Base-by-base conservation (phyloP, 2,797 vertebrate species). In the Xerus rutilus region DNA sequence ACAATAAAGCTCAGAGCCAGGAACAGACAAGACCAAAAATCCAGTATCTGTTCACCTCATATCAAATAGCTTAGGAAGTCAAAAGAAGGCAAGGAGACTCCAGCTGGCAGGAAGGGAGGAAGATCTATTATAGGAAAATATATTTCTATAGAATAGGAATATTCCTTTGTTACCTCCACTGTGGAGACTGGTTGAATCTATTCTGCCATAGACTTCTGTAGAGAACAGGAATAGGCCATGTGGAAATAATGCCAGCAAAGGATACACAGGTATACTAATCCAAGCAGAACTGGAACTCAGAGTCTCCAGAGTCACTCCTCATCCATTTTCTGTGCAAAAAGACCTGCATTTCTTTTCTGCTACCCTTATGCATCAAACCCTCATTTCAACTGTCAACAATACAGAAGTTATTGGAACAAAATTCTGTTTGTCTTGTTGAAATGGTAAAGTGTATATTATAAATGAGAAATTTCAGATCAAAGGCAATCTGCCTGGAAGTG, bases 381-480 rank as follows among this genome's bases (percentile, higher is more conserved):
- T 86, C 94, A 85, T 62, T 74, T 59, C 28, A 95, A 91, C 73
- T 30, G 57, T 96, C 96, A 97, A 86, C 95, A 88, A 87, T 78
- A 95, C 35, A 96, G 62, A 92, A 86, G 59, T 28, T 83, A 98
- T 79, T 90, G 78, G 91, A 97, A 97, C 69, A 95, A 91, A 97
- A 98, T 77, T 87, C 76, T 49, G 87, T 85, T 95, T 87, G 76
- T 93, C 90, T 98, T 96, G 78, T 21, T 81, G 25, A 95, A 82
- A 96, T 77, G 78, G 82, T 88, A 95, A 98, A 98, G 91, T 78
- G 47, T 92, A 12, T 92, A 96, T 93, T 95, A 97, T 83, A 97
- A 98, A 96, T 64, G 88, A 97, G 79, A 97, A 97, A 96, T 96
- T 97, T 94, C 93, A 92, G 92, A 91, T 97, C 94, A 96, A 95